These are phyloP conservation scores for Dasyprocta punctata DNA, from an alignment of 2,113 vertebrate genomes.

Conservation along the genomic window DNA sequence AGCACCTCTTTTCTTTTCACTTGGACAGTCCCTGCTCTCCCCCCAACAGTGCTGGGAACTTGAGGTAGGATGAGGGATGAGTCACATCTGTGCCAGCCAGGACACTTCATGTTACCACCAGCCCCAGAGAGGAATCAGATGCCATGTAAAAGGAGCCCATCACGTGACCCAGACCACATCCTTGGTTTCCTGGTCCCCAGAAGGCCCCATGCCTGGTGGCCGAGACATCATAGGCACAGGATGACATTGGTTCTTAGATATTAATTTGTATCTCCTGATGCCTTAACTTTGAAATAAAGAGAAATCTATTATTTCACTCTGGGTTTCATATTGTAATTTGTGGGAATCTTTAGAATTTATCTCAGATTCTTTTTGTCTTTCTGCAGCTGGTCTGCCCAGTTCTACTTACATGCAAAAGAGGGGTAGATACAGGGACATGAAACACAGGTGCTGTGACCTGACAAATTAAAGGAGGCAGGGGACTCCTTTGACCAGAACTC, in stretches of 20 bases:
- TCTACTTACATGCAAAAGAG: not conserved
- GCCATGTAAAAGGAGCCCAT: not conserved
- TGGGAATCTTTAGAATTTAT: conserved; percentile 28
- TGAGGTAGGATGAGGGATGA: too few species aligned
- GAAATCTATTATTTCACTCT: not conserved
- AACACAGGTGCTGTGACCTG: not conserved
- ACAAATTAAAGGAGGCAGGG: not conserved
- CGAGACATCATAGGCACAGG: accelerated
- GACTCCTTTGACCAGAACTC: not conserved
- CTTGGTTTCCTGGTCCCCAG: not conserved
- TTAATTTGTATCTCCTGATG: not conserved
- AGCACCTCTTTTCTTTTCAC: not conserved
- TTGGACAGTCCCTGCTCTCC: not conserved
- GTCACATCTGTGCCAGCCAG: not conserved
- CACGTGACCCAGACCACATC: not conserved
- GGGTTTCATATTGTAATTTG: not conserved
- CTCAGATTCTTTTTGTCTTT: conserved; percentile 8
- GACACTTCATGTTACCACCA: not conserved
- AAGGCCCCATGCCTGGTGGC: not conserved
- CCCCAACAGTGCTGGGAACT: too few species aligned
- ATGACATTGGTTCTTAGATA: not conserved
- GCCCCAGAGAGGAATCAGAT: not conserved
- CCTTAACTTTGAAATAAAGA: not conserved
- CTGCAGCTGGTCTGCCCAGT: not conserved
- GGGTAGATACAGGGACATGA: not conserved